These are phyloP conservation scores for Ceratoteleas bidentatus DNA, from an alignment of 1,140 invertebrate genomes.

Conservation along the genomic window DNA sequence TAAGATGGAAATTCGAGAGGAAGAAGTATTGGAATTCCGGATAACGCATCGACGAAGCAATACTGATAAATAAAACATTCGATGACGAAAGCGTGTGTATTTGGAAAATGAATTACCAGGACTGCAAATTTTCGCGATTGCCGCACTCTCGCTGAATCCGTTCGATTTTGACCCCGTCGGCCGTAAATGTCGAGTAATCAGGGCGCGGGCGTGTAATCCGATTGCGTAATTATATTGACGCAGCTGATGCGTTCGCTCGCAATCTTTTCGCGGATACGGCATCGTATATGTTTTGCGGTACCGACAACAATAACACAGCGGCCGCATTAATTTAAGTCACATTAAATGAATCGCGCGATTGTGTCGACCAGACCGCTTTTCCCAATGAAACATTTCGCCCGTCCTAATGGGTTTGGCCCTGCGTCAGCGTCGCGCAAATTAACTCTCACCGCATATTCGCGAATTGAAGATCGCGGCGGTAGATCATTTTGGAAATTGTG, in stretches of 20 bases:
- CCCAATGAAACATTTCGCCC: conserved; percentile 35
- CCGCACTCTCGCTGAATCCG: too few species aligned
- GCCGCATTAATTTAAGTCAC: conserved; percentile 42
- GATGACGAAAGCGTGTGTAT: too few species aligned
- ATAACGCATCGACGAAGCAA: too few species aligned
- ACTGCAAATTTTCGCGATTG: too few species aligned
- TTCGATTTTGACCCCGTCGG: too few species aligned
- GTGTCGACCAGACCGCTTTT: conserved; percentile 5
- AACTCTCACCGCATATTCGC: conserved; percentile 16
- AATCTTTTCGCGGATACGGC: conserved; percentile 9
- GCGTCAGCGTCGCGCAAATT: conserved; percentile 34
- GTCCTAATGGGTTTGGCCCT: conserved; percentile 18
- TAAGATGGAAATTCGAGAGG: too few species aligned
- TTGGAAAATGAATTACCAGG: too few species aligned
- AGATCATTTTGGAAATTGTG: not conserved
- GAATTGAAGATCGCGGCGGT: not conserved
- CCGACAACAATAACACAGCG: conserved; percentile 15
- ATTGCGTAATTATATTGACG: conserved; percentile 1
- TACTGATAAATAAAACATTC: too few species aligned
- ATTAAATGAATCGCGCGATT: conserved; percentile 39
- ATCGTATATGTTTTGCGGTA: conserved; percentile 24
- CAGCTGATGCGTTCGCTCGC: not conserved
- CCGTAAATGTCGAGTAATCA: too few species aligned
- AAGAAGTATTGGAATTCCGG: too few species aligned
- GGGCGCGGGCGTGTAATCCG: too few species aligned